Conservation (phyloP, 2,113 vertebrate species). For the Gulo gulo region DNA sequence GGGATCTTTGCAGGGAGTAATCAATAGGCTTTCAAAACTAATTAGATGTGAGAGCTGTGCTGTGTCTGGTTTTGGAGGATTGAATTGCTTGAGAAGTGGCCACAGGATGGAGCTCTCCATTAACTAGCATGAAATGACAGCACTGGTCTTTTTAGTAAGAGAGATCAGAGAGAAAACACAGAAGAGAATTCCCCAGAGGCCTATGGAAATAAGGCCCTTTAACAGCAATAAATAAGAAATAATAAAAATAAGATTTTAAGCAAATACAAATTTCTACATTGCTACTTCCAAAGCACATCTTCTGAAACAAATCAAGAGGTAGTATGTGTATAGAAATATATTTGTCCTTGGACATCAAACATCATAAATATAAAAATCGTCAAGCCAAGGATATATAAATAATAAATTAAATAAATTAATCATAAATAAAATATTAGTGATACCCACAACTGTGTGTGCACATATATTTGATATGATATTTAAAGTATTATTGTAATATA, state of each 20-base stretch:
- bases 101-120: not conserved
- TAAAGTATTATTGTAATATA: not conserved
- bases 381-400: not conserved
- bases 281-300: not conserved
- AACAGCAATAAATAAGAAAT: not conserved
- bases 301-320: not conserved
- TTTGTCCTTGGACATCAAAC: not conserved
- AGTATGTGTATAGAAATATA: not conserved
- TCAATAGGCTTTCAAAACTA: conserved; percentile 44
- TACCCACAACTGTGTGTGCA: not conserved
- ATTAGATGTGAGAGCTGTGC: conserved; percentile 13
- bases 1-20: conserved; percentile 10
- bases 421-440: not conserved
- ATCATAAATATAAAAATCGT: not conserved
- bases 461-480: not conserved
- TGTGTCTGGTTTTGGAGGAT: not conserved
- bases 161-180: not conserved
- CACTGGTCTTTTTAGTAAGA: not conserved
- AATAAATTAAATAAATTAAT: not conserved
- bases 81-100: not conserved
- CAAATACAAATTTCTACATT: not conserved
- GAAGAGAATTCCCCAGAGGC: not conserved
- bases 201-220: not conserved
- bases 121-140: not conserved
- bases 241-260: not conserved